Percentiles rank a stretch among this genome's conserved stretches.
Evolutionary conservation across 2,888 invertebrate genomes (phyloP).

Genomic region (Mystacides longicornis): DNA sequence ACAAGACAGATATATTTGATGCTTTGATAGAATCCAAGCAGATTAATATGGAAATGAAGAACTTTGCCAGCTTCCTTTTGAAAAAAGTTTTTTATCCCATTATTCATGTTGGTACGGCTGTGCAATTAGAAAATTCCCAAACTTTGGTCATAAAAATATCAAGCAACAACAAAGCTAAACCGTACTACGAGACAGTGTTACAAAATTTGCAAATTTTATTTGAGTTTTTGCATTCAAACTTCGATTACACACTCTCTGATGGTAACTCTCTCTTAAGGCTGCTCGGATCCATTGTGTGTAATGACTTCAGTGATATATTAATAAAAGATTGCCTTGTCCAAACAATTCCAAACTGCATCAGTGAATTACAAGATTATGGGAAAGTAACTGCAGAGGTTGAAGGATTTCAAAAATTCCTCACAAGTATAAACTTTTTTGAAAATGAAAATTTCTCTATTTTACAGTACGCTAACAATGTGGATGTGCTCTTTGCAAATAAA

Average conservation of each 20-base stretch:
- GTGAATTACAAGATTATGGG: conserved; percentile 59
- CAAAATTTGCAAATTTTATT: conserved; percentile 51
- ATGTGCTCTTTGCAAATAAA: conserved; percentile 68
- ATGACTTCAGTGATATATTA: conserved; percentile 56
- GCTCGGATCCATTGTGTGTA: conserved; percentile 49
- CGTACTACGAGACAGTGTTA: conserved; percentile 49
- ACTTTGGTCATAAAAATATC: conserved; percentile 38
- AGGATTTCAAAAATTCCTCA: conserved; percentile 57
- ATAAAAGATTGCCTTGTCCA: conserved; percentile 66
- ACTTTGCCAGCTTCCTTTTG: conserved; percentile 52
- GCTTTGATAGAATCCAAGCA: conserved; percentile 41
- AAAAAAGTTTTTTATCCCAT: conserved; percentile 52
- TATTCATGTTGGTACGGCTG: conserved; percentile 44
- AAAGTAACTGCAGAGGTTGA: conserved; percentile 56
- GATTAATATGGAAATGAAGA: conserved; percentile 42
- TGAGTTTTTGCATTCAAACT: conserved; percentile 48
- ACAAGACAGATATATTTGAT: conserved; percentile 36
- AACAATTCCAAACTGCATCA: conserved; percentile 69
- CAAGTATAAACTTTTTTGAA: conserved; percentile 52
- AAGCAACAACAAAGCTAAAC: conserved; percentile 39
- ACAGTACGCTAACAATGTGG: conserved; percentile 66
- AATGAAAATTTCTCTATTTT: conserved; percentile 51
- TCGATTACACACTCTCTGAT: conserved; percentile 43
- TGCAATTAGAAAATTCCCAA: conserved; percentile 33
- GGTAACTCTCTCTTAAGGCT: conserved; percentile 45